Evolutionary conservation across 2,888 invertebrate genomes (phyloP), one percentile per base, ranked within the genome.

Genomic region (Abrostola tripartita): DNA sequence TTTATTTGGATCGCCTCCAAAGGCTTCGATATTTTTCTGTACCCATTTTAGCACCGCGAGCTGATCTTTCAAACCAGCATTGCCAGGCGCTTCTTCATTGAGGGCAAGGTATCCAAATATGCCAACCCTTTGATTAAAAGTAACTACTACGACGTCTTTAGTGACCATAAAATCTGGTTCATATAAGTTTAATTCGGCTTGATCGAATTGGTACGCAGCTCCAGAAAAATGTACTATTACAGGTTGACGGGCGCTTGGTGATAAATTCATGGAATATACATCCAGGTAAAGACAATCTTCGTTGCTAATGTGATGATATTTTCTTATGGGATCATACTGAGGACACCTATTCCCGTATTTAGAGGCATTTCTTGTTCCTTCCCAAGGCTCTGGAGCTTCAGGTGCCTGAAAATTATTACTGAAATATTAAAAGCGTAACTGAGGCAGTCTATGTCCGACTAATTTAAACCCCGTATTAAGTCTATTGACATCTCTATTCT

Each of bases 61-160:
- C 68, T 87, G 87, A 61, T 88, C 88, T 62, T 87, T 86, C 52
- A 88, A 64, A 0, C 83, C 88, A 12, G 86, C 84, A 58, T 88
- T 88, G 11, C 88, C 88, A 24, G 87, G 84, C 8, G 84, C 85
- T 35, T 85, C 84, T 62, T 79, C 61, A 0, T 67, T 78, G 36
- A 87, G 64, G 42, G 85, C 82, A 0, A 88, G 74, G 65, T 85
- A 87, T 5, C 88, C 88, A 9, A 88, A 61, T 0, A 76, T 79
- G 56, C 84, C 88, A 8, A 88, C 69, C 51, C 88, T 79, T 55
- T 87, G 87, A 65, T 88, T 88, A 6, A 86, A 50, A 5, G 87
- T 85, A 0, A 88, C 85, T 0, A 86, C 61, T n/a, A 88, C 74
- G 1, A 86, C 76, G 37, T 77, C 80, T 49, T 85, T 12, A 52